Evolutionary conservation across 1,140 invertebrate species (phyloP).

Genomic region (Grapholita molesta): DNA sequence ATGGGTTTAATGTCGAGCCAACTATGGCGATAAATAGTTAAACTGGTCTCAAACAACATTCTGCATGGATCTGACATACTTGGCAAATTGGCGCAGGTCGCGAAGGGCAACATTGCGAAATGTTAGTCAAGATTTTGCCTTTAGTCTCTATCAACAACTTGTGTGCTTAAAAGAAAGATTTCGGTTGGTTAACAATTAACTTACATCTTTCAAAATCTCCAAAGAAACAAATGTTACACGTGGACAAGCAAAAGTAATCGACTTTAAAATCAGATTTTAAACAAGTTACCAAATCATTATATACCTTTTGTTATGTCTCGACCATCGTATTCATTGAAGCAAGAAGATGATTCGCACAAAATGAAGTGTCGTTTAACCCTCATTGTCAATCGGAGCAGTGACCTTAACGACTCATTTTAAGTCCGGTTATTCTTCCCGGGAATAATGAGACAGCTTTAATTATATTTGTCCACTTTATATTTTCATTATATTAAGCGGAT

Average conservation of each 20-base stretch:
- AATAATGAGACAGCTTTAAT: not conserved
- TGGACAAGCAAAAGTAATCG: no score
- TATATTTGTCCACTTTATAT: not conserved
- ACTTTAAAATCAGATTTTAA: no score
- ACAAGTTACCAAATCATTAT: not conserved
- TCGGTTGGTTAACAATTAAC: no score
- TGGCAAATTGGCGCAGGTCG: not conserved
- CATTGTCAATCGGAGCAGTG: not conserved
- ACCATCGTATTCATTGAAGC: not conserved
- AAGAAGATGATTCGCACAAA: conserved; percentile 5
- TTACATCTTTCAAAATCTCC: not conserved
- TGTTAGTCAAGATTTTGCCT: not conserved
- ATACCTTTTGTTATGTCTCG: not conserved
- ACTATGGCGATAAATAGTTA: not conserved
- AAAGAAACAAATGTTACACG: not conserved
- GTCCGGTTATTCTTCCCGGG: not conserved
- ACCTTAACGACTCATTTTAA: not conserved
- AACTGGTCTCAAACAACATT: conserved; percentile 10
- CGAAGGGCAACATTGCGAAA: not conserved
- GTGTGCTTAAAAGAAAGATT: no score
- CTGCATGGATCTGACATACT: not conserved
- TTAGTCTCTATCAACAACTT: no score
- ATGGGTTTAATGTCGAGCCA: not conserved
- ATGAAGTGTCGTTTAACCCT: not conserved
- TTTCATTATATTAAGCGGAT: not conserved